A percentile compares a stretch with the other conserved stretches of the same genome.
phyloP scores from a whole-genome alignment of 2,113 vertebrate species.

The Panthera uncia region DNA sequence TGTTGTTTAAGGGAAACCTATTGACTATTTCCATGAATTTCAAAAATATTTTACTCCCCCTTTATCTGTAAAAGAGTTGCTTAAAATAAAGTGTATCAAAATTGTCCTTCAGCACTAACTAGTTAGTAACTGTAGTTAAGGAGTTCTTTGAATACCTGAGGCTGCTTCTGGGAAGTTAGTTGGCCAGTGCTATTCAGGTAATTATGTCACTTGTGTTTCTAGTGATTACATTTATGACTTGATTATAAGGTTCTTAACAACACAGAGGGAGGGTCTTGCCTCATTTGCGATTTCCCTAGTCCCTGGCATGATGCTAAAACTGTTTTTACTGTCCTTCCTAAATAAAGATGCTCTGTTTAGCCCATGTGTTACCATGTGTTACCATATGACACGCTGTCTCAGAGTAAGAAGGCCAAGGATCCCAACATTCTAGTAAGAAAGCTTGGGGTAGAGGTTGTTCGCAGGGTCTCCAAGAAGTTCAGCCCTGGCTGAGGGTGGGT shows the following conservation, averaged over 20 bases:
- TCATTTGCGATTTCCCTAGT: not conserved
- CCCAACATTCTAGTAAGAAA: not conserved
- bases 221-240: not conserved
- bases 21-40: not conserved
- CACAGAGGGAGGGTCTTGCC: not conserved
- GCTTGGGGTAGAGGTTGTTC: not conserved
- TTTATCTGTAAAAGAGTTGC: not conserved
- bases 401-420: not conserved
- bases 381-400: not conserved
- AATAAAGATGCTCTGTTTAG: not conserved
- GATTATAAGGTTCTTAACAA: not conserved
- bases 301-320: not conserved
- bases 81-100: not conserved
- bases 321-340: not conserved
- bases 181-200: not conserved
- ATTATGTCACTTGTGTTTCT: not conserved
- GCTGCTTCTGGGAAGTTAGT: not conserved
- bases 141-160: not conserved
- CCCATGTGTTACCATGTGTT: not conserved
- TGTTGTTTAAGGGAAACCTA: not conserved
- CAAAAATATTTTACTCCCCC: not conserved
- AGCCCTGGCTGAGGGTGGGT: not conserved
- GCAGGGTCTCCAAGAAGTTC: not conserved
- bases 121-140: not conserved
- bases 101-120: not conserved